These are phyloP conservation scores for Poeciliopsis occidentalis DNA, from an alignment of 2,113 vertebrate genomes.

Conservation along the genomic window DNA sequence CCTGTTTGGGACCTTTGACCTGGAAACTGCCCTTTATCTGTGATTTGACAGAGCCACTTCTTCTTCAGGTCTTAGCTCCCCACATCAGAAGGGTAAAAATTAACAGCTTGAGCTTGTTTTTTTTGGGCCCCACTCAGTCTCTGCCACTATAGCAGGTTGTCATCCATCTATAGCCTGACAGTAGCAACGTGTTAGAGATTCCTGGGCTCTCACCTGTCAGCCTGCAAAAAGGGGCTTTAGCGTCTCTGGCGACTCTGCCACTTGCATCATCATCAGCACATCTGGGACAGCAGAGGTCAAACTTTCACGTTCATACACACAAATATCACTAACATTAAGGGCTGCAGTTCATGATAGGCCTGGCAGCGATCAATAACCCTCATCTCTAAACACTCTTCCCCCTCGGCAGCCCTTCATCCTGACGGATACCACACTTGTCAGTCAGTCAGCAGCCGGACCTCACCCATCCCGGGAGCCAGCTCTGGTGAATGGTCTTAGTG, in stretches of 20 bases:
- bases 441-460: slow-evolving; percentile 63
- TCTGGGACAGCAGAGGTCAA: slow-evolving; percentile 63
- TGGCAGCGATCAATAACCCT: slow-evolving; percentile 73
- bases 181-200: slow-evolving; percentile 67
- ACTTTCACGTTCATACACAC: slow-evolving; percentile 16
- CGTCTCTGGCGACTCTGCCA: slow-evolving; percentile 49
- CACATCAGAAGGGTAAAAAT: slow-evolving; percentile 65
- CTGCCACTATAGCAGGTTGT: slow-evolving; percentile 66
- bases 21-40: slow-evolving; percentile 17
- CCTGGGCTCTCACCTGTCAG: slow-evolving; percentile 70
- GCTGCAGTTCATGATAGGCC: slow-evolving; percentile 66
- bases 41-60: slow-evolving; percentile 40
- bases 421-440: slow-evolving; percentile 67
- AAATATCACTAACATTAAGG: slow-evolving; percentile 49
- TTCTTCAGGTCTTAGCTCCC: slow-evolving; percentile 39
- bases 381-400: slow-evolving; percentile 64
- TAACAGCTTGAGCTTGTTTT: slow-evolving; percentile 69
- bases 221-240: slow-evolving; percentile 42
- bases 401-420: slow-evolving; percentile 61
- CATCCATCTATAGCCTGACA: slow-evolving; percentile 74
- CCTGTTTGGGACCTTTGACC: slow-evolving; percentile 44
- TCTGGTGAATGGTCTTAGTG: slow-evolving; percentile 66
- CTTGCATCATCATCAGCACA: slow-evolving; percentile 49
- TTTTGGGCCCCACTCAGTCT: slow-evolving; percentile 54
- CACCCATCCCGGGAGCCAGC: slow-evolving; percentile 38